Conservation (phyloP, 2,888 invertebrate genomes). For the Eristalis arbustorum region DNA sequence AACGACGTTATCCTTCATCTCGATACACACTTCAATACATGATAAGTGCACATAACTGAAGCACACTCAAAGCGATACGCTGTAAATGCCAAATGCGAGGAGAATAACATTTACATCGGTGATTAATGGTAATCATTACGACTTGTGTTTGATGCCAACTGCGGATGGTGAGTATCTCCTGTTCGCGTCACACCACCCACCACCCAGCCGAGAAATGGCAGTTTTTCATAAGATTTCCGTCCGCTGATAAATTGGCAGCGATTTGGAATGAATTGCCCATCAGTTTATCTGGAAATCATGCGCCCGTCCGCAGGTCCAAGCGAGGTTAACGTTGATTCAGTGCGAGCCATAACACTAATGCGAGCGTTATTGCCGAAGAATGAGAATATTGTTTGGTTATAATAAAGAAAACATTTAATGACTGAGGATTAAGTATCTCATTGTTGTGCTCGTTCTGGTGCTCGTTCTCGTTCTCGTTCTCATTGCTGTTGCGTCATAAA, state of each 20-base stretch:
- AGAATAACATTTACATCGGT: slow-evolving; percentile 25
- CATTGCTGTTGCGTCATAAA: not conserved
- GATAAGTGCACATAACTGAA: slow-evolving; percentile 9
- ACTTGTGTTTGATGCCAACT: slow-evolving; percentile 23
- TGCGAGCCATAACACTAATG: slow-evolving; percentile 44
- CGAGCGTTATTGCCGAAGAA: slow-evolving; percentile 38
- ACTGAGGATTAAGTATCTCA: slow-evolving; percentile 6
- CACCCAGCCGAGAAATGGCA: slow-evolving; percentile 12
- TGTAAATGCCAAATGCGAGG: slow-evolving; percentile 8
- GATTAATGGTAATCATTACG: slow-evolving; percentile 35
- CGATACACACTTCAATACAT: slow-evolving; percentile 2
- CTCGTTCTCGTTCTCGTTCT: not conserved
- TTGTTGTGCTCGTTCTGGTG: not conserved
- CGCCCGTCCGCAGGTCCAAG: slow-evolving; percentile 30
- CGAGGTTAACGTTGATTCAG: slow-evolving; percentile 47
- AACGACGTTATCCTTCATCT: not conserved
- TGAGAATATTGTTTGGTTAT: slow-evolving; percentile 38
- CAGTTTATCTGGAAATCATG: slow-evolving; percentile 46
- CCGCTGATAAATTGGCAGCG: slow-evolving; percentile 45
- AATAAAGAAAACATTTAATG: slow-evolving; percentile 17
- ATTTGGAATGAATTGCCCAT: slow-evolving; percentile 46
- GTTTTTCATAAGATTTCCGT: slow-evolving; percentile 31
- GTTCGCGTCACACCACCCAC: not conserved
- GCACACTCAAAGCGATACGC: slow-evolving; percentile 5
- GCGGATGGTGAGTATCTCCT: not conserved